Percentiles rank a stretch among this genome's conserved stretches.
Evolutionary conservation across 2,888 invertebrate genomes (phyloP).

Genomic region (Cerceris rybyensis): DNA sequence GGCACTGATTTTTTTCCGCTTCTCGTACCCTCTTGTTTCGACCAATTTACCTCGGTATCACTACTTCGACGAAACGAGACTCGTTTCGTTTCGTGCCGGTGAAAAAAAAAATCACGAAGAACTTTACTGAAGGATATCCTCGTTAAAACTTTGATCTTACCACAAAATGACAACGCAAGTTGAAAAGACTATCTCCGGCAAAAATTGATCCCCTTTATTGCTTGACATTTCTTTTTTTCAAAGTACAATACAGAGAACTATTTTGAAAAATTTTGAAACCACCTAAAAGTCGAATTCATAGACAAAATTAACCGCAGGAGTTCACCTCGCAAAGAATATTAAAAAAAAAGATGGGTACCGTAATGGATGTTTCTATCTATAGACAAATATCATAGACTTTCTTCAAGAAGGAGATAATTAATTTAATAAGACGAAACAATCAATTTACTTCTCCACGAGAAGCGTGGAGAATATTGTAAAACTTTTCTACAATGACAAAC

Average conservation of each 20-base stretch:
- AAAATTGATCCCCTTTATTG: neutral
- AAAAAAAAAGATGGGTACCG: no score
- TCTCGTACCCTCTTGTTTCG: conserved; percentile 62
- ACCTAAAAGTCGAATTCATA: no score
- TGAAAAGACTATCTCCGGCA: neutral
- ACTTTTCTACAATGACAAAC: no score
- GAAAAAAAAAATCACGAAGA: neutral
- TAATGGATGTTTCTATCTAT: no score
- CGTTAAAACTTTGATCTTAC: no score
- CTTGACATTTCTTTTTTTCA: neutral
- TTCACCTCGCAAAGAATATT: no score
- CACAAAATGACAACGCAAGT: no score
- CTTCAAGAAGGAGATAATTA: neutral
- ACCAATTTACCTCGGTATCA: conserved; percentile 56
- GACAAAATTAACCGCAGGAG: no score
- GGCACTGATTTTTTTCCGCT: conserved; percentile 76
- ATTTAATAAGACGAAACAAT: neutral
- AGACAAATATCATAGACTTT: no score
- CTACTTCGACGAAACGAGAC: conserved; percentile 40
- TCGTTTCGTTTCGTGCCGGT: conserved; percentile 13
- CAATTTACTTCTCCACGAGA: no score
- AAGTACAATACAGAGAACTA: neutral
- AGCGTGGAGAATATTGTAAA: no score
- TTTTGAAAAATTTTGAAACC: no score
- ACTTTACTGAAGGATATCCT: neutral